Evolutionary conservation across 2,888 invertebrate genomes (phyloP).

Genomic region (Drosophila mettleri): DNA sequence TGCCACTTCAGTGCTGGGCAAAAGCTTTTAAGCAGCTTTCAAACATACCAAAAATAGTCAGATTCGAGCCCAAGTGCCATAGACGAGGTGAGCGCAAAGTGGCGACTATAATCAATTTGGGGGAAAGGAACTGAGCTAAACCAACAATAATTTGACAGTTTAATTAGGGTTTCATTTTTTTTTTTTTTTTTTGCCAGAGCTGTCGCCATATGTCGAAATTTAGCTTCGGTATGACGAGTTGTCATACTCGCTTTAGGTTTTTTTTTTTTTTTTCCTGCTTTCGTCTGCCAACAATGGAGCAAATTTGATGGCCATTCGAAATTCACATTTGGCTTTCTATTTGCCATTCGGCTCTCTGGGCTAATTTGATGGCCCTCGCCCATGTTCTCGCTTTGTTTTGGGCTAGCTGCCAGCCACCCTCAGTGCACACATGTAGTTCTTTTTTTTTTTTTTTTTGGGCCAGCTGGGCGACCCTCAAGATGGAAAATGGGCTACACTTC

Average conservation of each 20-base stretch:
- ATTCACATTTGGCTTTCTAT: constrained; percentile 49
- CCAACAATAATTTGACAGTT: not conserved
- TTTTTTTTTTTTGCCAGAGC: not conserved
- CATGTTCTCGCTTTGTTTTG: not conserved
- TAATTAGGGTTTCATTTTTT: not conserved
- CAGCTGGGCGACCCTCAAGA: constrained; percentile 57
- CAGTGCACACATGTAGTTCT: not conserved
- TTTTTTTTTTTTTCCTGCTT: not conserved
- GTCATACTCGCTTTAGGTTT: constrained; percentile 4
- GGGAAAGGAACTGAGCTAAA: not conserved
- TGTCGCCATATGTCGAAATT: constrained; percentile 7
- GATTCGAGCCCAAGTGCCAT: not conserved
- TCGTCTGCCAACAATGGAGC: constrained; percentile 46
- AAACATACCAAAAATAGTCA: not conserved
- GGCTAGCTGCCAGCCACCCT: too few species aligned
- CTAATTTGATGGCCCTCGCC: constrained; percentile 59
- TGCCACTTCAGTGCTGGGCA: too few species aligned
- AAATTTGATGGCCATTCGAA: constrained; percentile 65
- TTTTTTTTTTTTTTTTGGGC: constrained; percentile 13
- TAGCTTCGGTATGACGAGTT: not conserved
- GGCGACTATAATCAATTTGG: not conserved
- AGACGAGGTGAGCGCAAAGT: not conserved
- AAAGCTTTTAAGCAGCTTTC: too few species aligned
- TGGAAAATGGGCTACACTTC: constrained; percentile 53
- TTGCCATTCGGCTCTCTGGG: constrained; percentile 50